Evolutionary conservation across 2,113 vertebrate species (phyloP).

Genomic region (Madoqua kirkii): DNA sequence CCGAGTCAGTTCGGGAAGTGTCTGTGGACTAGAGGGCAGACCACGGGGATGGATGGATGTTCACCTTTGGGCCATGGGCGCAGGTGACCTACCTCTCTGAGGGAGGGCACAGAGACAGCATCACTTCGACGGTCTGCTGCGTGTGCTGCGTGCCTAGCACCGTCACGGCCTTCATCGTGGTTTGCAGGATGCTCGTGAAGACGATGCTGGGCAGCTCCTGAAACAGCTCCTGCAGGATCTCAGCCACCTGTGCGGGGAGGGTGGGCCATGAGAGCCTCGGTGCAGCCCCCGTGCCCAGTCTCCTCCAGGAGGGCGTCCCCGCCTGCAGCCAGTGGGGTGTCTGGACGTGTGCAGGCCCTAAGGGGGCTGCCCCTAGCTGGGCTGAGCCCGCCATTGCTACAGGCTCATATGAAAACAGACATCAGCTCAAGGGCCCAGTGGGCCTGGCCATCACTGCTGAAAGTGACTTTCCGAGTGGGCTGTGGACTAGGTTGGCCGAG

Average conservation of each 20-base stretch:
- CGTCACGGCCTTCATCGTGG: neutral
- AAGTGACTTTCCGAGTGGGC: neutral
- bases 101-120: constrained; percentile 39
- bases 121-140: neutral
- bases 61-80: fast-evolving
- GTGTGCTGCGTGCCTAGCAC: constrained; percentile 42
- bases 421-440: fast-evolving
- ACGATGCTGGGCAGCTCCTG: neutral
- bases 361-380: neutral
- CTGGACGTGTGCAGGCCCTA: neutral
- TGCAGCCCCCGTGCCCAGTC: fast-evolving
- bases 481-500: neutral
- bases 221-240: constrained; percentile 36
- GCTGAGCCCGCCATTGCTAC: fast-evolving
- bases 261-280: neutral
- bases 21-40: neutral
- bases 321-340: fast-evolving
- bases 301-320: neutral
- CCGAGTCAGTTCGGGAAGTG: neutral
- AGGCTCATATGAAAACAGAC: neutral
- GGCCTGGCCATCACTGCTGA: fast-evolving
- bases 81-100: constrained; percentile 9
- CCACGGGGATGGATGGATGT: fast-evolving
- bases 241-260: neutral
- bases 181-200: neutral